Evolutionary conservation across 2,888 invertebrate genomes (phyloP), one percentile per base, ranked within the genome.

Genomic region (Apamea epomidion): DNA sequence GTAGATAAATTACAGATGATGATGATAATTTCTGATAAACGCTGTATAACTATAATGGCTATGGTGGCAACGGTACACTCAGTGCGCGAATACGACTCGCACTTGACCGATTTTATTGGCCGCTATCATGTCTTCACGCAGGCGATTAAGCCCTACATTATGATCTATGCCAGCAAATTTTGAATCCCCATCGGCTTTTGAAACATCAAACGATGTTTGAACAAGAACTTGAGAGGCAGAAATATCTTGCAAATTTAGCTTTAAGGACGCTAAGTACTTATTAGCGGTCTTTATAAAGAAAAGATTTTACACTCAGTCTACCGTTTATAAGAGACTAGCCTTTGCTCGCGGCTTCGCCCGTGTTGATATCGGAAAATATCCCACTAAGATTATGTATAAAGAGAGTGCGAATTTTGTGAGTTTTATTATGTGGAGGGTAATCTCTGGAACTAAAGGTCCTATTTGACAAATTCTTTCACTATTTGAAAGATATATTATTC

Each of bases 181-280:
- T 71, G 42, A 48, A 67, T 48, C 29, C 25, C 37, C 29, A 16
- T 42, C 29, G 25, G 37, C 45, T 68, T 45, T 54, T 83, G 25
- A 60, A 78, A 79, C 75, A 76, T 84, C 89, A 84, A 84, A 87
- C 29, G 81, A 60, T 65, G 51, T 83, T 78, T 64, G 25, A 67
- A 54, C 51, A 74, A 72, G 45, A 62, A 60, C 71, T 77, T 67
- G 73, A 75, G 48, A 64, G 77, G 64, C n/a, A 76, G 51, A 74
- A 87, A 80, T 68, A 62, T 70, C 78, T 75, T 88, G 77, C 79
- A 78, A 89, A 75, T 78, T 85, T 76, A 75, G 65, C 83, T 51
- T 37, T 45, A 78, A 81, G 84, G 70, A 67, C 62, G 29, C 0
- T 71, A 45, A 62, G 51, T 64, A 45, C 64, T 78, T 76, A 86